phyloP scores from a whole-genome alignment of 2,888 invertebrate genomes.

The Dinocampus coccinellae region DNA sequence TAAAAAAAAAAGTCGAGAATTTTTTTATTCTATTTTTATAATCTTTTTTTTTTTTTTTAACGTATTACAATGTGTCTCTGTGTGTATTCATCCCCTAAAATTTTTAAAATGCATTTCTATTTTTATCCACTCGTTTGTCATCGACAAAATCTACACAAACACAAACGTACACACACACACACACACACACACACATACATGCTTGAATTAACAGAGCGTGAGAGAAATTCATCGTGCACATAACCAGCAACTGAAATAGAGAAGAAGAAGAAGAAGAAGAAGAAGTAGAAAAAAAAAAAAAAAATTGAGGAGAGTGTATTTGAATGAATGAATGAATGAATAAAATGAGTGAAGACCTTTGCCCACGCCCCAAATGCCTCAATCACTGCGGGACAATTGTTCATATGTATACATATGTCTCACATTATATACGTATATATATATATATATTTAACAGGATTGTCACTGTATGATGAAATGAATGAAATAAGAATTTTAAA shows the following conservation, averaged over 20 bases:
- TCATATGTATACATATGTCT: slow-evolving; percentile 54
- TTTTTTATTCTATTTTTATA: slow-evolving; percentile 17
- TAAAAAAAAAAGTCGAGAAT: too few species aligned
- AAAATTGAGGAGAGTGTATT: too few species aligned
- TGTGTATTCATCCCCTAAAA: not conserved
- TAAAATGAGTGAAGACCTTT: slow-evolving; percentile 41
- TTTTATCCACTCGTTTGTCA: slow-evolving; percentile 27
- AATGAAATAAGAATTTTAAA: slow-evolving; percentile 5
- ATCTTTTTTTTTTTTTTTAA: not conserved
- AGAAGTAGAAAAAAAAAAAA: too few species aligned
- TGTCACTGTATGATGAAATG: not conserved
- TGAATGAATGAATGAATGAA: slow-evolving; percentile 42
- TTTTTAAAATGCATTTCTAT: not conserved
- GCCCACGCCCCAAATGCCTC: slow-evolving; percentile 60
- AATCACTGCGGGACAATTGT: slow-evolving; percentile 63
- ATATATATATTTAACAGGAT: not conserved
- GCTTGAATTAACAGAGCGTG: slow-evolving; percentile 55
- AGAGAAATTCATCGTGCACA: slow-evolving; percentile 52
- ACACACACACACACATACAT: too few species aligned
- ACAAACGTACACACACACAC: too few species aligned
- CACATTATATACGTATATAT: slow-evolving; percentile 45
- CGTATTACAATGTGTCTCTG: slow-evolving; percentile 10
- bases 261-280: too few species aligned
- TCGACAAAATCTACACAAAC: slow-evolving; percentile 23
- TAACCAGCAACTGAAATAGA: not conserved